Evolutionary conservation across 2,113 vertebrate genomes (phyloP), one percentile per base, ranked within the genome.

Genomic region (Sclerurus mexicanus): DNA sequence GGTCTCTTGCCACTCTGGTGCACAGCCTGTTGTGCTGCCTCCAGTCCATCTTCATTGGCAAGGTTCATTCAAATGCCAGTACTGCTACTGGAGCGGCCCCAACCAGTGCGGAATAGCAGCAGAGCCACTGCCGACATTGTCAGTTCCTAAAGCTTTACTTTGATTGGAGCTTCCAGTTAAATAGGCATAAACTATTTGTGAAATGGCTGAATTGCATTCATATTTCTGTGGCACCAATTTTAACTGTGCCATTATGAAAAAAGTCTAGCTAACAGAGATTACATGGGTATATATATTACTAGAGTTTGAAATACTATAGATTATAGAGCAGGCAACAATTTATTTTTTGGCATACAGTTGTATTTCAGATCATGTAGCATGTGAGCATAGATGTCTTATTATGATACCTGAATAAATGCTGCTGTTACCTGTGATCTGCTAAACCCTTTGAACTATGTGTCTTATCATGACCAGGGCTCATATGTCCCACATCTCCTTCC

Each of bases 81-180:
- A 15, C 69, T 74, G 30, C 30, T 68, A 8, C 30, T 31, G 39
- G 10, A 71, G 25, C 0, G 1, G 59, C 42, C 42, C 23, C 27
- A 67, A 2, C 4, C 14, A 14, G 46, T 2, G 5, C 13, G 6
- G 13, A 21, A 42, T 6, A 71, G 35, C 4, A 4, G 60, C 77
- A 78, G 59, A 91, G 15, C 9, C 22, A 9, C 49, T 49, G 68
- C 39, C 35, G 23, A 33, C n/a, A 28, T 21, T 74, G 10, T 59
- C 66, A 44, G n/a, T n/a, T 67, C 30, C 35, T 87, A 64, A 72
- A 44, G 50, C 66, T 82, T 88, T 66, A 40, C 24, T 93, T 83
- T 33, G 35, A 52, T 44, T 81, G 42, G 23, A 37, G 15, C 52
- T 68, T 85, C 21, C 59, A 37, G 23, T 67, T 59, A 59, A 89